Evolutionary conservation across 2,113 vertebrate species (phyloP).

Genomic region (Campylomormyrus tamandua): DNA sequence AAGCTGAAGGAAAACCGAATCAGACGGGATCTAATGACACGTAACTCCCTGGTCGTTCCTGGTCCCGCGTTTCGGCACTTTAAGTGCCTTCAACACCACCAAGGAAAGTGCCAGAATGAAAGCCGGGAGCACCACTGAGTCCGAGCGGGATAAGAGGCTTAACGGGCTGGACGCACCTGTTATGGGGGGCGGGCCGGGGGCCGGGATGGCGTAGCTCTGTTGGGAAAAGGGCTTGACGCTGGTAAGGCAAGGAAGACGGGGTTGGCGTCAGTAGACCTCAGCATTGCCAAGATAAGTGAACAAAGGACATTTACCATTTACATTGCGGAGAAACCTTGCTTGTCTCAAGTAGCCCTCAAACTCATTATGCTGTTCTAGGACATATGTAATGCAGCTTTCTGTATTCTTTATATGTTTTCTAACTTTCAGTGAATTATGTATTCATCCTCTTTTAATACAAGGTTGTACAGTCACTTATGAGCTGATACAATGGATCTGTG

Average conservation of each 20-base stretch:
- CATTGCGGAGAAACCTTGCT: not conserved
- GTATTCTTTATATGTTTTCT: not conserved
- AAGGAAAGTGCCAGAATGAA: not conserved
- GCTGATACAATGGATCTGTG: not conserved
- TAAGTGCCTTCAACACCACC: not conserved
- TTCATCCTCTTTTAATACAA: not conserved
- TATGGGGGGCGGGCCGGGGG: constrained; percentile 66
- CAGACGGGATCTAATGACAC: not conserved
- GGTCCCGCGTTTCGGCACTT: not conserved
- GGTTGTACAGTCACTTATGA: not conserved
- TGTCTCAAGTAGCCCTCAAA: not conserved
- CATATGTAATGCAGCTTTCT: not conserved
- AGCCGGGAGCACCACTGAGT: not conserved
- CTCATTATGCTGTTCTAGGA: not conserved
- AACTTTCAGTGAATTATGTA: not conserved
- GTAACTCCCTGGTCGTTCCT: not conserved
- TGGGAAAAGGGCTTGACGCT: constrained; percentile 94
- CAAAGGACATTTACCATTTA: not conserved
- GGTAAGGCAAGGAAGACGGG: constrained; percentile 43
- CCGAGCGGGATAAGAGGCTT: not conserved
- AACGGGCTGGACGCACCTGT: constrained; percentile 60
- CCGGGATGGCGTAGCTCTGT: constrained; percentile 79
- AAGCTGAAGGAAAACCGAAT: not conserved
- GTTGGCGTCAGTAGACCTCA: constrained; percentile 31
- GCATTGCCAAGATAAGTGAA: constrained; percentile 33